These are phyloP conservation scores for Carduelis carduelis DNA, from an alignment of 2,797 vertebrate genomes.

Conservation along the genomic window DNA sequence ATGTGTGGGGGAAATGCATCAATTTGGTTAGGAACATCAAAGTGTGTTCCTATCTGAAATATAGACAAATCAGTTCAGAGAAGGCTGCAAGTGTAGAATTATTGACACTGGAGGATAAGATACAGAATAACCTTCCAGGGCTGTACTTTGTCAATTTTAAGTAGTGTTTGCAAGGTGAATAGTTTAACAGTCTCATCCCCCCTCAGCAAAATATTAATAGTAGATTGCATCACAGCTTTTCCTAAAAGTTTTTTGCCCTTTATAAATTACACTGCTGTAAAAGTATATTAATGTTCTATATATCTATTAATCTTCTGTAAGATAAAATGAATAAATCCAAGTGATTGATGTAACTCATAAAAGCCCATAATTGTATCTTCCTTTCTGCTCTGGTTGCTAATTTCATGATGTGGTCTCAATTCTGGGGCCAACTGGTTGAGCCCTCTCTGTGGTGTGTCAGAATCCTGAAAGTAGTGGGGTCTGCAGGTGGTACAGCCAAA, in stretches of 20 bases:
- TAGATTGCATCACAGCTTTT: not conserved
- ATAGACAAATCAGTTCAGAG: not conserved
- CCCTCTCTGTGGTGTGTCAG: not conserved
- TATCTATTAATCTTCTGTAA: not conserved
- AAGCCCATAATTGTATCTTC: not conserved
- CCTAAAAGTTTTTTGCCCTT: not conserved
- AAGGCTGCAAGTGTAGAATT: slow-evolving; percentile 13
- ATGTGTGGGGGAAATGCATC: not conserved
- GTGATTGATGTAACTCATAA: not conserved
- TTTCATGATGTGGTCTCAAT: not conserved
- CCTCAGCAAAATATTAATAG: not conserved
- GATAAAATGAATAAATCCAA: not conserved
- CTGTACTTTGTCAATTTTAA: slow-evolving; percentile 17
- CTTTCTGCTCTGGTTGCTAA: not conserved
- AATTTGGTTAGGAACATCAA: slow-evolving; percentile 40
- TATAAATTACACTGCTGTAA: not conserved
- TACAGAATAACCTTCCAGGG: not conserved
- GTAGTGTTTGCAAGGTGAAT: not conserved
- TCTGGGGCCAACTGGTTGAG: not conserved
- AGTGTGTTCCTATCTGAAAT: not conserved
- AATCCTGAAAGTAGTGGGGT: not conserved
- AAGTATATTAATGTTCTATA: not conserved
- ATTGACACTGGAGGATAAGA: slow-evolving; percentile 30
- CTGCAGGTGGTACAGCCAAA: not conserved
- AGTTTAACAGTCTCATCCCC: not conserved